Evolutionary conservation across 2,888 invertebrate species (phyloP), one percentile per base, ranked within the genome.

Genomic region (Acleris holmiana): DNA sequence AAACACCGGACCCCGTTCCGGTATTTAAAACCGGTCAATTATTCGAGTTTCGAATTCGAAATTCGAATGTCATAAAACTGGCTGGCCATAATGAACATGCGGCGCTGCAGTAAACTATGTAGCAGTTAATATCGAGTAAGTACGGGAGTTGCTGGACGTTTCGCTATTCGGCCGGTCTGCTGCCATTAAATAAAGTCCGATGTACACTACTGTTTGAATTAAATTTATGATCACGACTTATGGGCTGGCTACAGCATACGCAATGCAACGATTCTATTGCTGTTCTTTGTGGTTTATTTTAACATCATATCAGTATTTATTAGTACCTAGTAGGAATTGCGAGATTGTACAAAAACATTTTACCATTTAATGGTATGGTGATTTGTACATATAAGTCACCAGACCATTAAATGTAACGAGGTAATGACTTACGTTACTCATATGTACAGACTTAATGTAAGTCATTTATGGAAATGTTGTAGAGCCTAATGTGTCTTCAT

Each of bases 401-500:
- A n/a, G n/a, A n/a, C n/a, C n/a, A n/a, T n/a, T n/a, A n/a, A n/a
- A n/a, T n/a, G n/a, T n/a, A 40, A 18, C 10, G 13, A 8, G 1
- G 13, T 41, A 44, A 19, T 44, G 10, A 55, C 44, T 10, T 25
- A 55, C n/a, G 40, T 54, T 41, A 21, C 13, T 19, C 40, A 21
- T 17, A 44, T 54, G 21, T 19, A 23, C 17, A 17, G 15, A 61
- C 10, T 29, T 54, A 18, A 47, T 41, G 44, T 66, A 25, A 57
- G 75, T 78, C 76, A 79, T 80, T 79, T 86, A 88, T 87, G 86
- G 84, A 83, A 88, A 86, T 86, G 84, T 85, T 82, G 75, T 77
- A 66, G 72, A 76, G 80, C 75, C 85, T 88, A 89, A 90, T 91
- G 83, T 88, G 78, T 91, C 91, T 91, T 90, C 91, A 91, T 91